Base-by-base conservation (phyloP, 2,113 vertebrate genomes). In the Brachyistius frenatus region DNA sequence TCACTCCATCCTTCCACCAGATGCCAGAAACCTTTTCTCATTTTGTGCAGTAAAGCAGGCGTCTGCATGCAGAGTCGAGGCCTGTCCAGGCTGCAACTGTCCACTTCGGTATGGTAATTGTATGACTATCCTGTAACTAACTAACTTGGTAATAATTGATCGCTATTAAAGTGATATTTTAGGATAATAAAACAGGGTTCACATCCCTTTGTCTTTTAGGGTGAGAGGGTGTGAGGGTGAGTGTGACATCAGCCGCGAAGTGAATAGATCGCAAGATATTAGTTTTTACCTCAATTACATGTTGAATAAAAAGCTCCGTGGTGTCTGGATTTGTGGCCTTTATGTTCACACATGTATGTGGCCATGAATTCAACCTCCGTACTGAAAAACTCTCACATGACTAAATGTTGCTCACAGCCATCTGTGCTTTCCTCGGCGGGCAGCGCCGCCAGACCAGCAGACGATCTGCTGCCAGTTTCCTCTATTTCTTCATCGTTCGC, bases 401-500 rank as follows among this genome's bases (percentile, higher is more conserved):
- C 23, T 23, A 53, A 66, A 35, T 37, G 37, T 7, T 41, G 7
- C 31, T 37, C 36, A 7, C 11, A 32, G 9, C 10, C 23, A 23
- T 23, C 23, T 23, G 23, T 23, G 23, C 23, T 23, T 31, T 7
- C 31, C 9, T 2, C 33, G 33, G 4, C 1, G 31, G 72, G 60
- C 66, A 41, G n/a, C 57, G 10, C 5, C 32, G 49, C 32, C 57
- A 52, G 23, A 23, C 23, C 23, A 23, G 23, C 23, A 23, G 23
- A 23, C 23, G 23, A 23, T 23, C 16, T 52, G 0, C 16, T 32
- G 15, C 62, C 16, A 60, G 75, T 77, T 71, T 81, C 77, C 64
- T 56, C 58, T 10, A 11, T 60, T 67, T 72, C 70, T n/a, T 32
- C 67, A 60, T 64, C 56, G 63, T 49, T 37, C 55, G 54, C 15